Conservation (phyloP, 37 sponge, comb jelly and placozoan genomes). For the Halisarca cf. caerulea region DNA sequence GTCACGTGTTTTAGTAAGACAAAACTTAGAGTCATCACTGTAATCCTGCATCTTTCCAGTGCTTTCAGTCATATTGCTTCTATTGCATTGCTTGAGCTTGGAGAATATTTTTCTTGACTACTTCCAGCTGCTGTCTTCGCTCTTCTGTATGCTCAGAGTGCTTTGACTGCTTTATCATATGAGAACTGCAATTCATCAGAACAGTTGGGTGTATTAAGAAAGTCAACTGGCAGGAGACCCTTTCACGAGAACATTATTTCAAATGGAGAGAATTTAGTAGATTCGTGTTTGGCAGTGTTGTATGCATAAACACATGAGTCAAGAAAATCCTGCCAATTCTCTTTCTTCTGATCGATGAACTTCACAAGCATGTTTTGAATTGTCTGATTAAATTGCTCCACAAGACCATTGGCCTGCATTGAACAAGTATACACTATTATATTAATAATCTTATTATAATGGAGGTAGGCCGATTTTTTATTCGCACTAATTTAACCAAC, state of each 20-base stretch:
- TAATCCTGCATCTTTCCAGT: conserved; percentile 39
- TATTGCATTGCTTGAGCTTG: conserved; percentile 71
- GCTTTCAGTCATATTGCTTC: conserved; percentile 62
- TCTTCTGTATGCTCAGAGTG: no score
- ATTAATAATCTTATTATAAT: no score
- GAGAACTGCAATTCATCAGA: no score
- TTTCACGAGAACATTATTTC: conserved; percentile 63
- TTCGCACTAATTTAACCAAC: no score
- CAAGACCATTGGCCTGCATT: conserved; percentile 75
- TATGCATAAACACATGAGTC: conserved; percentile 77
- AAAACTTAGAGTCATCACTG: conserved; percentile 2
- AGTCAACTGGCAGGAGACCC: conserved; percentile 68
- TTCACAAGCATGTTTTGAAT: conserved; percentile 74
- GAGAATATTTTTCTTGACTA: conserved; percentile 68
- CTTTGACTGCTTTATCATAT: no score
- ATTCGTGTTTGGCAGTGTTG: conserved; percentile 76
- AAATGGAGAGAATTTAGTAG: conserved; percentile 70
- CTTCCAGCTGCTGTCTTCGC: conserved; percentile 2
- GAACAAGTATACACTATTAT: no score
- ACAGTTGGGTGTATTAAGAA: no score
- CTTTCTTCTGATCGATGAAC: conserved; percentile 44
- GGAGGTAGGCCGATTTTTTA: no score
- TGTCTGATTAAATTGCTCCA: conserved; percentile 71
- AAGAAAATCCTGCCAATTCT: conserved; percentile 43
- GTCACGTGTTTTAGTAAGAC: conserved; percentile 59